Evolutionary conservation across 2,888 invertebrate species (phyloP).

Genomic region (Netelia inedita): DNA sequence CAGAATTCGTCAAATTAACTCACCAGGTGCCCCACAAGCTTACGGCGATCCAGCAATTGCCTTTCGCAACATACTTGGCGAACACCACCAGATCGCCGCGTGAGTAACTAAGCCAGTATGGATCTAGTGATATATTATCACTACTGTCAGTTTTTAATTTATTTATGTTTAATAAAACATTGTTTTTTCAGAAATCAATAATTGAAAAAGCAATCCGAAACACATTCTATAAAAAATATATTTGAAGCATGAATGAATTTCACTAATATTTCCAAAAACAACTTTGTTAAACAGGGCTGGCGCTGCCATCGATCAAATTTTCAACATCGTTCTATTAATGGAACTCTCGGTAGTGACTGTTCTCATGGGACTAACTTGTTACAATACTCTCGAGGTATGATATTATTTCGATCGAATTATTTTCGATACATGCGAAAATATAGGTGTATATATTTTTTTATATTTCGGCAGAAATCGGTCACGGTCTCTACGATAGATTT

Average conservation of each 20-base stretch:
- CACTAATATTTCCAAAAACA: too few species aligned
- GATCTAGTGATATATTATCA: too few species aligned
- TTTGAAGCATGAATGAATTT: too few species aligned
- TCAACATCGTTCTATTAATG: constrained; percentile 11
- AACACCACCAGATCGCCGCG: constrained; percentile 52
- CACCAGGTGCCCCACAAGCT: not conserved
- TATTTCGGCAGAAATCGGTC: constrained; percentile 7
- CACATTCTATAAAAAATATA: too few species aligned
- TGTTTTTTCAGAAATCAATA: too few species aligned
- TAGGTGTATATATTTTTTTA: not conserved
- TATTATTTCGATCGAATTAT: not conserved
- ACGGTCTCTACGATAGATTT: constrained; percentile 6
- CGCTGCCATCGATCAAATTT: constrained; percentile 13
- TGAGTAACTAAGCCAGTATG: not conserved
- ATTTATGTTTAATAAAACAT: not conserved
- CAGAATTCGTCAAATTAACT: constrained; percentile 60
- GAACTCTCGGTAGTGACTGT: constrained; percentile 8
- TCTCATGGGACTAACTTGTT: constrained; percentile 21
- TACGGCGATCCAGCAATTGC: not conserved
- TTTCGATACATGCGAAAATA: too few species aligned
- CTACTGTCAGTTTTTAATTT: too few species aligned
- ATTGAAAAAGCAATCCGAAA: too few species aligned
- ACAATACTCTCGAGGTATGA: constrained; percentile 33
- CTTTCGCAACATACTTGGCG: constrained; percentile 35
- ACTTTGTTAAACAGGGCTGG: not conserved